Percentiles rank a stretch among this genome's conserved stretches.
These are phyloP conservation scores for Lysiphlebus fabarum DNA, from an alignment of 1,140 invertebrate species.

Conservation along the genomic window DNA sequence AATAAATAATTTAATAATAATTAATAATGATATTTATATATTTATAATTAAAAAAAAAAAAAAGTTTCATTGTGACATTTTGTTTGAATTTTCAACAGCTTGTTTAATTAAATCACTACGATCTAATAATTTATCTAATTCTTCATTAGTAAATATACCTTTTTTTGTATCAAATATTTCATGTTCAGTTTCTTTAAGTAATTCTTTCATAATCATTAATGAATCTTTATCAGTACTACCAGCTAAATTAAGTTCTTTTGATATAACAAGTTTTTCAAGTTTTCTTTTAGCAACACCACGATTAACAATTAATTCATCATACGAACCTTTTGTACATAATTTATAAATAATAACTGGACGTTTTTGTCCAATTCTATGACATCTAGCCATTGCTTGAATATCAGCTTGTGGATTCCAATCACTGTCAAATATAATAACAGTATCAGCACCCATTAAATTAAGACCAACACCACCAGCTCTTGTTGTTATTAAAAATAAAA, in stretches of 20 bases:
- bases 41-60: no score
- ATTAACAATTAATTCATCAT: conserved; percentile 68
- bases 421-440: conserved; percentile 74
- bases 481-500: conserved; percentile 63
- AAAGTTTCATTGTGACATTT: no score
- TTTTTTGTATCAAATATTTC: conserved; percentile 31
- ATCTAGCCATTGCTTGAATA: conserved; percentile 75
- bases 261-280: conserved; percentile 72
- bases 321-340: conserved; percentile 65
- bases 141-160: conserved; percentile 54
- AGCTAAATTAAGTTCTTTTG: conserved; percentile 41
- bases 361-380: conserved; percentile 75
- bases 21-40: background rate
- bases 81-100: no score
- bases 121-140: conserved; percentile 60
- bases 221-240: conserved; percentile 7
- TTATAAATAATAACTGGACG: conserved; percentile 69
- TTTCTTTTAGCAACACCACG: conserved; percentile 64
- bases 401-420: conserved; percentile 78
- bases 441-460: conserved; percentile 72
- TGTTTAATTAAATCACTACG: conserved; percentile 58
- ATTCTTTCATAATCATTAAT: conserved; percentile 29
- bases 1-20: background rate
- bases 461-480: conserved; percentile 68
- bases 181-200: conserved; percentile 32